Evolutionary conservation across 2,113 vertebrate species (phyloP).

Genomic region (Cyanoderma ruficeps): DNA sequence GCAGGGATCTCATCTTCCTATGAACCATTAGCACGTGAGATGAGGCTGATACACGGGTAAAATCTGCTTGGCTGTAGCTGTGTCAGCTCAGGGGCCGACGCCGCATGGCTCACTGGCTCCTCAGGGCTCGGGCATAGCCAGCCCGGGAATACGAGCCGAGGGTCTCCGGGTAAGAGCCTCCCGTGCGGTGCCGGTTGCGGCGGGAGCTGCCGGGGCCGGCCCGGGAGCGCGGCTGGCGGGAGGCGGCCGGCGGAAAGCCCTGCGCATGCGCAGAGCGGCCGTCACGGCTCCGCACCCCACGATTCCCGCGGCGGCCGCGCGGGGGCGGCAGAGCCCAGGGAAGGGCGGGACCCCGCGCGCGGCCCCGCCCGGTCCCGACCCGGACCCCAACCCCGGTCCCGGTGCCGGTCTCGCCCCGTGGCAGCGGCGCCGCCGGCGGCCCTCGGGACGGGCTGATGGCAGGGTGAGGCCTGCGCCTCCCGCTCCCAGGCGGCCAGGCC

Average conservation of each 20-base stretch:
- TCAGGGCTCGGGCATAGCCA: not conserved
- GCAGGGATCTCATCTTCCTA: not conserved
- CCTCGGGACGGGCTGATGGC: not conserved
- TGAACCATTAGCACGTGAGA: not conserved
- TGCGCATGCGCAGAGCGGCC: not conserved
- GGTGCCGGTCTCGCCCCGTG: accelerated
- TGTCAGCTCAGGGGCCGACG: too few species aligned
- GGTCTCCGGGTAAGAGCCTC: accelerated
- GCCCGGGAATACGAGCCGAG: not conserved
- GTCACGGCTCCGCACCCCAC: not conserved
- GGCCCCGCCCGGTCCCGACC: not conserved
- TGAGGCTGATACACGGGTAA: not conserved
- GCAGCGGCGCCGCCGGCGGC: not conserved
- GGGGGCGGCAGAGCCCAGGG: not conserved
- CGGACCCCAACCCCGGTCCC: too few species aligned
- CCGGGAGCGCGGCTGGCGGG: too few species aligned
- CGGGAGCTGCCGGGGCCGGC: not conserved
- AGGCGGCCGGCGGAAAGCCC: not conserved
- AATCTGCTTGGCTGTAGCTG: not conserved
- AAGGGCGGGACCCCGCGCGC: not conserved
- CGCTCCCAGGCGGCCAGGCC: accelerated
- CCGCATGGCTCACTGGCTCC: not conserved
- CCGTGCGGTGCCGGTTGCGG: not conserved
- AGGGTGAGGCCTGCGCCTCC: not conserved
- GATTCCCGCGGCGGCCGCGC: not conserved